Evolutionary conservation across 2,113 vertebrate genomes (phyloP), one percentile per base, ranked within the genome.

Genomic region (Psittacus erithacus): DNA sequence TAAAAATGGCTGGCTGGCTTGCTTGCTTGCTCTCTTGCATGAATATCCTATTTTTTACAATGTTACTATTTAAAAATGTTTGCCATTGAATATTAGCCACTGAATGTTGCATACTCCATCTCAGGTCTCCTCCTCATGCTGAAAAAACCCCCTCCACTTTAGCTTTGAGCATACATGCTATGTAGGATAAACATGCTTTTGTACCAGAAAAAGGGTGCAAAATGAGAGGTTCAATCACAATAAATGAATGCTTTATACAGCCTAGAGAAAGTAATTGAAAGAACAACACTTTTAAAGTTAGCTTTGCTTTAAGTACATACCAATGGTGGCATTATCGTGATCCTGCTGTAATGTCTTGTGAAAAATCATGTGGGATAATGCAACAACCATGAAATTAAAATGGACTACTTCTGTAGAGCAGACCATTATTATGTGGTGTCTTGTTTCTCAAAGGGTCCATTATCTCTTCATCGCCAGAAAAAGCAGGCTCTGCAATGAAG

Each of bases 301-400:
- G 63, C 71, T 85, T 71, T 74, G 31, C 41, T 93, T 91, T 88
- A 43, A 64, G 64, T 76, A 74, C 43, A 31, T 57, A 75, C 9
- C 31, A 73, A 28, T 16, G 24, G 81, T 88, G 78, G 50, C 79
- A 55, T 86, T 95, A 65, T 47, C 91, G 78, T 94, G 93, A 95
- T 84, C 31, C 14, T 88, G 77, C 82, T 91, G 79, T 88, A 97
- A 83, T 9, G 63, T 92, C 86, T 93, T 74, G 74, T 82, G 90
- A 95, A 88, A 96, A 97, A 86, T 90, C 88, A 52, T 55, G 65
- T 60, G 86, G 49, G 80, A 92, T 95, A 96, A 96, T 79, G 88
- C 83, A 96, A 74, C 78, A 90, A 86, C 78, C 96, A 97, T 97
- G 95, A 96, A 96, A 97, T 97, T 90, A 91, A 91, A 97, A 94